Evolutionary conservation across 1,140 invertebrate genomes (phyloP).

Genomic region (Psix sp.): DNA sequence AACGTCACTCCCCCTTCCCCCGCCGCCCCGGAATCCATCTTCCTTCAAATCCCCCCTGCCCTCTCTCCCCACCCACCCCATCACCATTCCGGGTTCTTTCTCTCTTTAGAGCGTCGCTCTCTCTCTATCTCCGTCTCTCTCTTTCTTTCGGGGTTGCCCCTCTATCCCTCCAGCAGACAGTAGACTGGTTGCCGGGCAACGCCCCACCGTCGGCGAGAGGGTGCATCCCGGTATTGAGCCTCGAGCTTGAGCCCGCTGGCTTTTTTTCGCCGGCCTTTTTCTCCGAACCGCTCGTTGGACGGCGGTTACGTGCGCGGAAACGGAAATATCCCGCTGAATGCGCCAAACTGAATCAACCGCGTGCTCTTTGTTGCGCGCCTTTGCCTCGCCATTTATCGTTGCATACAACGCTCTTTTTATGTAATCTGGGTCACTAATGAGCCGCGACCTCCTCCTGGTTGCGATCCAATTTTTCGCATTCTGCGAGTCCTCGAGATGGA

Average conservation of each 20-base stretch:
- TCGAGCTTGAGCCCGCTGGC: conserved; percentile 14
- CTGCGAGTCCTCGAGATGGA: too few relatives aligned
- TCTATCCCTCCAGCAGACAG: conserved; percentile 56
- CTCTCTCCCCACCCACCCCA: conserved; percentile 2
- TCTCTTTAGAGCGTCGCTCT: conserved; percentile 11
- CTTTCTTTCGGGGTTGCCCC: conserved; percentile 2
- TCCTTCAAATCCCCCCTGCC: conserved; percentile 3
- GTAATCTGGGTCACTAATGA: conserved; percentile 41
- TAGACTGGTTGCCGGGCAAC: conserved; percentile 52
- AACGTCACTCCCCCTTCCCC: conserved; percentile 12
- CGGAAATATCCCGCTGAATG: conserved; percentile 51
- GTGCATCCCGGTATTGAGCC: conserved; percentile 35
- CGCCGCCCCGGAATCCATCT: conserved; percentile 19
- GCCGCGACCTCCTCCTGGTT: conserved; percentile 24
- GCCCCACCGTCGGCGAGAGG: conserved; percentile 35
- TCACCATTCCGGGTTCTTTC: too few relatives aligned
- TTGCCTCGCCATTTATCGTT: conserved; percentile 30
- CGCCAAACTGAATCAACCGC: conserved; percentile 49
- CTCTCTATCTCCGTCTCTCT: conserved; percentile 18
- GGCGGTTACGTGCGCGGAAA: conserved; percentile 50
- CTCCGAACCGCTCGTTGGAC: conserved; percentile 22
- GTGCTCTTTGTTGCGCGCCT: conserved; percentile 37
- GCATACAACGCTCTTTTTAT: conserved; percentile 28
- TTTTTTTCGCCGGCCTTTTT: neutral
- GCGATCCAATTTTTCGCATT: conserved; percentile 24